These are phyloP conservation scores for Idaea aversata DNA, from an alignment of 2,888 invertebrate genomes.

Conservation along the genomic window DNA sequence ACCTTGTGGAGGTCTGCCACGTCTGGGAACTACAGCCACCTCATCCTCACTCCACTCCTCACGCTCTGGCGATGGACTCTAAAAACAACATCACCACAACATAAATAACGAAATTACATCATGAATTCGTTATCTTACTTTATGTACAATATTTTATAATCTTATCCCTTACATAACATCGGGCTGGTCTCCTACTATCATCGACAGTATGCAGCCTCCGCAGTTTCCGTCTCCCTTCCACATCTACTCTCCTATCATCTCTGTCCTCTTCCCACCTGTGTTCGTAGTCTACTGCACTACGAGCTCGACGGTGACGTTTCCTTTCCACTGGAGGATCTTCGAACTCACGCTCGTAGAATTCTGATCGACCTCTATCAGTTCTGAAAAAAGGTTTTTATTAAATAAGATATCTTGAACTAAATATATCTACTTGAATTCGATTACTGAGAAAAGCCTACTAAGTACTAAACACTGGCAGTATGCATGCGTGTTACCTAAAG, in stretches of 20 bases:
- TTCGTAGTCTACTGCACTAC: conserved; percentile 59
- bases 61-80: conserved; percentile 66
- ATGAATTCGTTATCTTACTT: not conserved
- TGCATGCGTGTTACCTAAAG: too few species aligned
- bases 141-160: not conserved
- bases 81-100: conserved; percentile 4
- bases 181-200: conserved; percentile 40
- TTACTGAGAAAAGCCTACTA: too few species aligned
- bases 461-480: too few species aligned
- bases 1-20: conserved; percentile 50
- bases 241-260: conserved; percentile 29
- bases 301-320: conserved; percentile 54
- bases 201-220: conserved; percentile 61
- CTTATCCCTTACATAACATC: conserved; percentile 28
- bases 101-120: conserved; percentile 12
- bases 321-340: conserved; percentile 22
- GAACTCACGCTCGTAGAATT: conserved; percentile 54
- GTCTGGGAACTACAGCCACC: conserved; percentile 41
- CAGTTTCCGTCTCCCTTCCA: conserved; percentile 42
- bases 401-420: too few species aligned
- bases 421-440: too few species aligned
- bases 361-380: conserved; percentile 57
- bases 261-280: conserved; percentile 43
- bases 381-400: conserved; percentile 25
- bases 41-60: conserved; percentile 70